Conservation (phyloP, 2,888 invertebrate species). For the Synergus itoensis region DNA sequence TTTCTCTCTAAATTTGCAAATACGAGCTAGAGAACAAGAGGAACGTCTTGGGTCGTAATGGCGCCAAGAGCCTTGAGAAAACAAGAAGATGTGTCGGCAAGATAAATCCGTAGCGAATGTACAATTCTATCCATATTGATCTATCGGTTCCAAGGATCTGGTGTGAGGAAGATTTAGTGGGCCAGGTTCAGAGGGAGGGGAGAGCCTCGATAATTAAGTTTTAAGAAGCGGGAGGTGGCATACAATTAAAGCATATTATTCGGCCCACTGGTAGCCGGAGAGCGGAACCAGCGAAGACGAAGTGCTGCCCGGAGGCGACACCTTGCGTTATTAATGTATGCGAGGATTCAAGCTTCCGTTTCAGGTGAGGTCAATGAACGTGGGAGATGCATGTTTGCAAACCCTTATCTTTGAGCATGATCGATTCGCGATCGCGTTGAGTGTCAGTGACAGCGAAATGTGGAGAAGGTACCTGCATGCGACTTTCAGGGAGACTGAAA, state of each 20-base stretch:
- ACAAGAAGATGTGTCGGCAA: conserved; percentile 15
- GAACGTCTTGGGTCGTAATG: background rate
- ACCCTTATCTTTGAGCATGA: conserved; percentile 7
- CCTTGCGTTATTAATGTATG: conserved; percentile 76
- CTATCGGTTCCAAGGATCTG: conserved; percentile 46
- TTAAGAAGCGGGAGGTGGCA: conserved; percentile 57
- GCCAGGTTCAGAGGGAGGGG: conserved; percentile 38
- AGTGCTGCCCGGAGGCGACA: conserved; percentile 77
- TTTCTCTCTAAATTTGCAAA: background rate
- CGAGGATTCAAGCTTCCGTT: conserved; percentile 75
- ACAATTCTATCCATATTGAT: conserved; percentile 44
- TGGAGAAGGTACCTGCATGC: background rate
- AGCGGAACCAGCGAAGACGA: conserved; percentile 71
- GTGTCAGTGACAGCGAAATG: conserved; percentile 44
- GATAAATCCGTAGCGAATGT: conserved; percentile 42
- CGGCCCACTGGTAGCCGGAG: conserved; percentile 61
- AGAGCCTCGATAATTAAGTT: conserved; percentile 57
- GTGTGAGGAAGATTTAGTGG: conserved; percentile 52
- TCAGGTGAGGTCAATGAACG: conserved; percentile 33
- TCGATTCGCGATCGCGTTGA: conserved; percentile 48
- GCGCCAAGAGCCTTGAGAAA: background rate
- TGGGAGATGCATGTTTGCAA: conserved; percentile 28
- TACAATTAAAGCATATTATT: conserved; percentile 67
- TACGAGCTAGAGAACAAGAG: background rate
- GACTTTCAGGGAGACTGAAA: conserved; percentile 32